Percentiles rank a stretch among this genome's conserved stretches.
These are phyloP conservation scores for Desmodus rotundus DNA, from an alignment of 2,113 vertebrate genomes.

Conservation along the genomic window DNA sequence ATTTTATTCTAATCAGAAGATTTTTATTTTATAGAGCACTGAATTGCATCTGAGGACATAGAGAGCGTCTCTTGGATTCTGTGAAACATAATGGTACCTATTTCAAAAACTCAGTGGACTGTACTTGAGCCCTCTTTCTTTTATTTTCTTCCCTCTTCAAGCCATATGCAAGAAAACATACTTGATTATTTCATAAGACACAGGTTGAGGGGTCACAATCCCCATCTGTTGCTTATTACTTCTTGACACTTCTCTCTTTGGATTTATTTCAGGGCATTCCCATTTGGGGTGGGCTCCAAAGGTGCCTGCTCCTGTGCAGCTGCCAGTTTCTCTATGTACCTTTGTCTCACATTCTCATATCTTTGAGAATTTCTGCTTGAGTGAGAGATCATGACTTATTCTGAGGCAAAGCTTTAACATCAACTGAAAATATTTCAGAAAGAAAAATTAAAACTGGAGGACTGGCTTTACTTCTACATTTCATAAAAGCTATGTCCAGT, in stretches of 20 bases:
- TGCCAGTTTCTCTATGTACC: constrained; percentile 85
- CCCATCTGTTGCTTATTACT: constrained; percentile 70
- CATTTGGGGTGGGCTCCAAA: constrained; percentile 49
- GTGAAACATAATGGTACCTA: constrained; percentile 79
- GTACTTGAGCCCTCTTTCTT: constrained; percentile 83
- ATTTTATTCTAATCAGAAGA: constrained; percentile 86
- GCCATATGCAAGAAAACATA: constrained; percentile 86
- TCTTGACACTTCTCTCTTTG: constrained; percentile 32
- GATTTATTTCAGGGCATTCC: constrained; percentile 36
- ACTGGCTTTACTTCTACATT: constrained; percentile 82
- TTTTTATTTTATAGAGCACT: constrained; percentile 85
- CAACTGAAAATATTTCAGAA: constrained; percentile 93
- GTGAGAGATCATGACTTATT: constrained; percentile 89
- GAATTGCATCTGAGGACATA: constrained; percentile 82
- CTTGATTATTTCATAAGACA: constrained; percentile 77
- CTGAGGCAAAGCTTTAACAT: constrained; percentile 84
- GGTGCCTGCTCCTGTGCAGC: constrained; percentile 73
- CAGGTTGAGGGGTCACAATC: constrained; percentile 53
- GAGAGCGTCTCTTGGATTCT: constrained; percentile 64
- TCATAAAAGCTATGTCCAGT: constrained; percentile 87
- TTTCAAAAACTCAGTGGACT: constrained; percentile 83
- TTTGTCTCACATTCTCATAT: constrained; percentile 81
- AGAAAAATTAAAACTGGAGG: constrained; percentile 89
- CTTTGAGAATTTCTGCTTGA: constrained; percentile 87
- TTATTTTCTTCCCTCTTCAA: constrained; percentile 81